phyloP scores from a whole-genome alignment of 2,113 vertebrate genomes.

The Gymnocephalus cernua region DNA sequence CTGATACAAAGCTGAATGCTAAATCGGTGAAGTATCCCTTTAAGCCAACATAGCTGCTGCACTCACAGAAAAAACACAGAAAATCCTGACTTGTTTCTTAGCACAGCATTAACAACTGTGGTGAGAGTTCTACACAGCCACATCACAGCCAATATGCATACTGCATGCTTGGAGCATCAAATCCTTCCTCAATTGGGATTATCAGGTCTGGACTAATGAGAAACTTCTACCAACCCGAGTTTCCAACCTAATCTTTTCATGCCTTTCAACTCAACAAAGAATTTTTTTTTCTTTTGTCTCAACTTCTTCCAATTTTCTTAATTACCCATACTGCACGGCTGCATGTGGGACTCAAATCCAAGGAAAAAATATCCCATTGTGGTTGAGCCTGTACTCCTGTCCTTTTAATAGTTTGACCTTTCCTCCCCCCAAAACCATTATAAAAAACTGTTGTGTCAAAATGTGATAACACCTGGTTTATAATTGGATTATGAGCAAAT shows the following conservation, averaged over 20 bases:
- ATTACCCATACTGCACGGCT: neutral
- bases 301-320: neutral
- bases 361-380: neutral
- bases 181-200: constrained; percentile 17
- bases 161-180: neutral
- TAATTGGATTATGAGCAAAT: too few species aligned
- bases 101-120: constrained; percentile 6
- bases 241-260: neutral
- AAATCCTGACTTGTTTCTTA: constrained; percentile 6
- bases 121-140: constrained; percentile 6
- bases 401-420: neutral
- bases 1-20: too few species aligned
- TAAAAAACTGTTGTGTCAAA: neutral
- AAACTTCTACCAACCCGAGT: neutral
- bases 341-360: neutral
- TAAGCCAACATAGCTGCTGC: constrained; percentile 15
- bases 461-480: too few species aligned
- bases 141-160: constrained; percentile 9
- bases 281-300: constrained; percentile 5
- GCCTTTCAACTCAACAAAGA: neutral
- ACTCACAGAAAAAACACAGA: neutral
- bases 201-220: constrained; percentile 23
- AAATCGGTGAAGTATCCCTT: too few species aligned
- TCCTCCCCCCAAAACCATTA: neutral
- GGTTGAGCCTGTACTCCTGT: neutral